A percentile compares a stretch with the other conserved stretches of the same genome.
phyloP scores from a whole-genome alignment of 2,888 invertebrate species.

The Temnothorax rugatulus region DNA sequence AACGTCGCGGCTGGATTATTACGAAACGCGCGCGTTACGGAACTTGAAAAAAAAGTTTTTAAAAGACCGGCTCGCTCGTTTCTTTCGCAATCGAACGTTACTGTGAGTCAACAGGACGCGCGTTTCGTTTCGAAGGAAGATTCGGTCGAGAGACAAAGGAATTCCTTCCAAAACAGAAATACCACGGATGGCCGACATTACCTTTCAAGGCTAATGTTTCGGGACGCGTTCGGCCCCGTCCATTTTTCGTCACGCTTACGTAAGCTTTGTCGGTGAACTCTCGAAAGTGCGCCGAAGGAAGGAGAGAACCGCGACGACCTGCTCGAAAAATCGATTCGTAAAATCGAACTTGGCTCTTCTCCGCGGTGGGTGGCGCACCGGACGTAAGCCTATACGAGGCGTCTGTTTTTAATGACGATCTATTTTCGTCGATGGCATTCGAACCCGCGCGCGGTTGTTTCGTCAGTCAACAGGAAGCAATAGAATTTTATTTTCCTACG shows the following conservation, averaged over 20 bases:
- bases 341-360: slow-evolving; percentile 62
- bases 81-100: background rate
- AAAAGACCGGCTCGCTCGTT: background rate
- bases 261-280: slow-evolving; percentile 36
- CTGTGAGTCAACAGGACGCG: background rate
- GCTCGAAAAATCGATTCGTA: slow-evolving; percentile 50
- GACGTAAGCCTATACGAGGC: slow-evolving; percentile 55
- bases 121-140: background rate
- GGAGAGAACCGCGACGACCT: background rate
- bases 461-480: slow-evolving; percentile 76
- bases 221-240: slow-evolving; percentile 43
- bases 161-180: background rate
- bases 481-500: slow-evolving; percentile 75
- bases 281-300: slow-evolving; percentile 7
- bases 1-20: background rate
- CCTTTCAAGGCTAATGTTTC: slow-evolving; percentile 41
- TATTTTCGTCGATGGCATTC: slow-evolving; percentile 74
- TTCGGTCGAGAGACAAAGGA: background rate
- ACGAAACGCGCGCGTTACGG: background rate
- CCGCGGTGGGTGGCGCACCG: slow-evolving; percentile 69
- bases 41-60: background rate
- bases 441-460: slow-evolving; percentile 64
- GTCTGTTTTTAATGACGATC: slow-evolving; percentile 71
- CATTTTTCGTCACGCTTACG: slow-evolving; percentile 51
- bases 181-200: background rate